These are phyloP conservation scores for Sussaba pulchella DNA, from an alignment of 2,888 invertebrate species.

Conservation along the genomic window DNA sequence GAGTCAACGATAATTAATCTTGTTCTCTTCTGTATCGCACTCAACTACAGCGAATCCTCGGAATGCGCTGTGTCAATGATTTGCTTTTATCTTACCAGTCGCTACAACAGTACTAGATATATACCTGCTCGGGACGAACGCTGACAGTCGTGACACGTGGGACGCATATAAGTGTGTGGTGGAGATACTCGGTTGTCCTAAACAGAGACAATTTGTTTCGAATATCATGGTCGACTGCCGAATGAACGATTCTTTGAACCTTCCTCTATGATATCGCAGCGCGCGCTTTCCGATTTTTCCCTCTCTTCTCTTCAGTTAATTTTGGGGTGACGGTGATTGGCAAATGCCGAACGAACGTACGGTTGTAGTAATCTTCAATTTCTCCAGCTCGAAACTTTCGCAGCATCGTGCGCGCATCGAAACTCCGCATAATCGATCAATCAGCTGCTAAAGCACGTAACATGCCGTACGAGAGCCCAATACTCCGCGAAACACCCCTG, in stretches of 20 bases:
- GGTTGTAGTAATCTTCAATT: slow-evolving; percentile 7
- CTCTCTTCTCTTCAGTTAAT: slow-evolving; percentile 17
- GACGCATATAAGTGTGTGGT: slow-evolving; percentile 14
- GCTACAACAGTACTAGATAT: slow-evolving; percentile 1
- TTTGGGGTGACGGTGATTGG: slow-evolving; percentile 26
- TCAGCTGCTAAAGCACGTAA: slow-evolving; percentile 15
- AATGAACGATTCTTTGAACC: slow-evolving; percentile 31
- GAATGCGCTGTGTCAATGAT: slow-evolving; percentile 66
- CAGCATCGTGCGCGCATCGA: slow-evolving; percentile 8
- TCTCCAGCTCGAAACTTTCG: slow-evolving; percentile 4
- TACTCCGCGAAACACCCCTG: slow-evolving; percentile 25
- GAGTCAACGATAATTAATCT: background rate
- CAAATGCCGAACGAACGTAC: slow-evolving; percentile 8
- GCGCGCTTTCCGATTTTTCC: background rate
- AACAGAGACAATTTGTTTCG: slow-evolving; percentile 13
- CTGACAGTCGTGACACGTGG: slow-evolving; percentile 6
- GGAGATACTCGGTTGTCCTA: slow-evolving; percentile 31
- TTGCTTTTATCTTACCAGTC: slow-evolving; percentile 25
- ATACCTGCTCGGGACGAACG: no score
- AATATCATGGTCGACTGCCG: slow-evolving; percentile 14
- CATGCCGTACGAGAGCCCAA: no score
- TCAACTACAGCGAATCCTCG: slow-evolving; percentile 31
- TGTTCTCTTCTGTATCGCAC: slow-evolving; percentile 16
- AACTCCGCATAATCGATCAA: slow-evolving; percentile 18
- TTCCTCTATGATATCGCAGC: slow-evolving; percentile 11